Percentiles rank a stretch among this genome's conserved stretches.
phyloP scores from a whole-genome alignment of 2,888 invertebrate species.

The Cerastoderma edule region DNA sequence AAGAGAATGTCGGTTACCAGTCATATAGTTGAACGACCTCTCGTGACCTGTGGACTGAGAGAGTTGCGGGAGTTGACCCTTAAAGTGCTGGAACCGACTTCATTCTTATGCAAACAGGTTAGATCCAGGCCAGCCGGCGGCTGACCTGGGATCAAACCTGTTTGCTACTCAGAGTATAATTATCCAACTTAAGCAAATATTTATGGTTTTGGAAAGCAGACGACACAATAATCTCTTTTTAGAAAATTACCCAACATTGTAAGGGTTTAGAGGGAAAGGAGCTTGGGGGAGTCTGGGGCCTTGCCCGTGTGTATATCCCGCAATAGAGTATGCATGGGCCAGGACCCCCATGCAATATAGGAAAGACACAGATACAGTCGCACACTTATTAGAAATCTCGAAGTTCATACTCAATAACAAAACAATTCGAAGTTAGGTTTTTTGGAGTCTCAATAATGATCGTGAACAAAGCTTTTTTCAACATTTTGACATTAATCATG shows the following conservation, averaged over 20 bases:
- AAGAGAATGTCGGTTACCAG: not conserved
- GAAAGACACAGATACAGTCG: too few relatives aligned
- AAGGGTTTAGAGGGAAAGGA: too few relatives aligned
- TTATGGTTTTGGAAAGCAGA: not conserved
- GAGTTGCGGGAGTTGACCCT: not conserved
- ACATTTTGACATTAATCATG: too few relatives aligned
- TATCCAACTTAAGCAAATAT: not conserved
- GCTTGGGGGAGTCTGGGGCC: too few relatives aligned
- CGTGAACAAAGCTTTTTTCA: too few relatives aligned
- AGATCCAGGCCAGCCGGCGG: not conserved
- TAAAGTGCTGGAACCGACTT: not conserved
- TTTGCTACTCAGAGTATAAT: not conserved
- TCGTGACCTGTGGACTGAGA: not conserved
- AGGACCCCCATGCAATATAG: too few relatives aligned
- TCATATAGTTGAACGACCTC: conserved; percentile 8
- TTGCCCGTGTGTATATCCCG: too few relatives aligned
- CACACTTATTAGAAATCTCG: too few relatives aligned
- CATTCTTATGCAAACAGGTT: not conserved
- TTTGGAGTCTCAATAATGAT: too few relatives aligned
- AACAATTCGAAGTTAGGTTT: too few relatives aligned
- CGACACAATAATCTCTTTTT: not conserved
- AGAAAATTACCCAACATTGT: not conserved
- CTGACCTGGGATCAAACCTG: not conserved
- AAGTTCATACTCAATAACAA: too few relatives aligned
- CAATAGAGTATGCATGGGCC: too few relatives aligned